Base-by-base conservation (phyloP, 2,888 invertebrate species). In the Brachynemurus nebulosus region DNA sequence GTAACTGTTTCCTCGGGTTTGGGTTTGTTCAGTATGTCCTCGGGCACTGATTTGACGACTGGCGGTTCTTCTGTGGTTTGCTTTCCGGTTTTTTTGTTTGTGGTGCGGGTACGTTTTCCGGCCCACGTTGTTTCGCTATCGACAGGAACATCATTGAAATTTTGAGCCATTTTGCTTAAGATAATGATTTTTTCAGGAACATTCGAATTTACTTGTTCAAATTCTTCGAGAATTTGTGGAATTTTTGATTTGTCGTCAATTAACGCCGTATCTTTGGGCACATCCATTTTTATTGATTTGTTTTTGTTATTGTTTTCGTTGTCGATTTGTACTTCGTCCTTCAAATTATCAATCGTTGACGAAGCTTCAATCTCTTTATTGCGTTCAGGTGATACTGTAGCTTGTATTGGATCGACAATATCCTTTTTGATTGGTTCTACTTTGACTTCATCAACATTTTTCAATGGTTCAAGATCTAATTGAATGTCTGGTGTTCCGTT, bases 101-200 rank as follows among this genome's bases (percentile, higher is more conserved):
- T n/a, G n/a, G n/a, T n/a, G 12, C 34, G 33, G 11, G 42, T 42
- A 12, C 42, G 42, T 33, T 16, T n/a, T 12, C 23, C 23, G 4
- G 20, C 34, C 42, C 42, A 42, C 9, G 33, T 23, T 16, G 42
- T 18, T 17, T 47, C 50, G n/a, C 53, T 53, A 18, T 44, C 47
- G 30, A 45, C 49, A 5, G 5, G 14, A n/a, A 51, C 50, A 44
- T 63, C 61, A 49, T 64, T 65, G 47, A 65, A 72, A 57, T 68
- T 68, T 64, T 73, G 69, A 55, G 70, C 74, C 74, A 74, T 75
- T 63, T 72, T 74, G 61, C 70, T 64, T 57, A 70, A 60, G 55
- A 71, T 63, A 47, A 62, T 53, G 34, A 59, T 56, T 65, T 72
- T 75, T 59, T 72, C 73, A 56, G 74, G 71, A 57, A 72, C 64